Evolutionary conservation across 2,113 vertebrate species (phyloP).

Genomic region (Trogon melanurus): DNA sequence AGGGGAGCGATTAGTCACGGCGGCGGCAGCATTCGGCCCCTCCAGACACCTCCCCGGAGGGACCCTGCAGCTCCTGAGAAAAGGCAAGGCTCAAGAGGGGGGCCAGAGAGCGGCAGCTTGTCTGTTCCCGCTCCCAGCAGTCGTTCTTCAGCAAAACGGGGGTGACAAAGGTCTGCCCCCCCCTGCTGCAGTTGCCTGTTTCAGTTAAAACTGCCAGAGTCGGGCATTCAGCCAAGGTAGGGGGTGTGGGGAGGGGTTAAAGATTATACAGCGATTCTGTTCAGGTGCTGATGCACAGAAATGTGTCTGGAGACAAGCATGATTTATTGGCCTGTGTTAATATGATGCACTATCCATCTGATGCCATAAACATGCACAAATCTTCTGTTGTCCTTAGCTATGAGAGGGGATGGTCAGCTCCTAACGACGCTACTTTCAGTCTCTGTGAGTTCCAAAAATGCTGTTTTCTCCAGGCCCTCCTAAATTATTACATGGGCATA

Average conservation of each 20-base stretch:
- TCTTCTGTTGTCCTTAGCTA: not conserved
- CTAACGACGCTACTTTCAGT: not conserved
- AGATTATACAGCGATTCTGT: not conserved
- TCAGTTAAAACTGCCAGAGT: not conserved
- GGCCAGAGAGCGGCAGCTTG: not conserved
- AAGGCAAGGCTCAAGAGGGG: not conserved
- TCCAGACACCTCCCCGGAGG: not conserved
- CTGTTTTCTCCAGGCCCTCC: not conserved
- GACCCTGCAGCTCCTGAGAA: not conserved
- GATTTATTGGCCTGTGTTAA: not conserved
- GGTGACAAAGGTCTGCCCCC: not conserved
- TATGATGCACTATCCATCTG: not conserved
- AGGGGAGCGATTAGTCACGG: not conserved
- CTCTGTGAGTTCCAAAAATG: not conserved
- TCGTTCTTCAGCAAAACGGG: accelerated
- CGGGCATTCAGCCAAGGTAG: not conserved
- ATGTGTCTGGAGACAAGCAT: not conserved
- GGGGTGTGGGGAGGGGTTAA: not conserved
- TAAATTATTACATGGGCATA: not conserved
- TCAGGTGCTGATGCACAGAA: not conserved
- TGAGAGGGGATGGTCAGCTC: not conserved
- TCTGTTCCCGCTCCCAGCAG: not conserved
- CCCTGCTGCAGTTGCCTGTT: not conserved
- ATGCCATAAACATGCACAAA: not conserved
- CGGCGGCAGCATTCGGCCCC: accelerated